Evolutionary conservation across 2,113 vertebrate genomes (phyloP).

Genomic region (Campylorhamphus procurvoides): DNA sequence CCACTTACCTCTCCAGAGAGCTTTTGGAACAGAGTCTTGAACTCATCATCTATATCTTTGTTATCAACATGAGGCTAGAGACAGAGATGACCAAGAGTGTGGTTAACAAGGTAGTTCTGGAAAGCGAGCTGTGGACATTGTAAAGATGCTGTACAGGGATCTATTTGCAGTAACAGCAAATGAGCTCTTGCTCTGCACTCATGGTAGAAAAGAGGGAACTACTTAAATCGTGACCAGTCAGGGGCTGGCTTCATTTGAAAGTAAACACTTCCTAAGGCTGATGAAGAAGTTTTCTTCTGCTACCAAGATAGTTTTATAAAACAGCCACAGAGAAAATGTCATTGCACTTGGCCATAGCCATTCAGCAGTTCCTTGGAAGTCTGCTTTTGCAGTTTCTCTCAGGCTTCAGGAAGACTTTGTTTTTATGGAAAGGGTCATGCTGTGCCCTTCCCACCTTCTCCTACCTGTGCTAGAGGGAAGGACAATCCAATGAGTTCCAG

Average conservation of each 20-base stretch:
- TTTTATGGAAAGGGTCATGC: neutral
- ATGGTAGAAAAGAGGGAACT: neutral
- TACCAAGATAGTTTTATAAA: neutral
- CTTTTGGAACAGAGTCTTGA: conserved; percentile 81
- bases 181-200: neutral
- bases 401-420: neutral
- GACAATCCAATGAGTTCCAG: neutral
- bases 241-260: neutral
- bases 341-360: neutral
- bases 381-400: neutral
- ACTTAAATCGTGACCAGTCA: neutral
- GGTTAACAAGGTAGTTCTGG: neutral
- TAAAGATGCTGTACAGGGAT: neutral
- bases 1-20: conserved; percentile 80
- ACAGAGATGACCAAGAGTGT: neutral
- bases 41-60: conserved; percentile 67
- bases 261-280: neutral
- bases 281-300: neutral
- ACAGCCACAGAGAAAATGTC: neutral
- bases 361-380: neutral
- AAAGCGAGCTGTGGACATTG: neutral
- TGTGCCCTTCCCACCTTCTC: neutral
- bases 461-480: neutral
- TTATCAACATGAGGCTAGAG: conserved; percentile 78
- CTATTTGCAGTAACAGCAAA: neutral